Conservation (phyloP, 1,140 invertebrate species). For the Cotesia typhae region DNA sequence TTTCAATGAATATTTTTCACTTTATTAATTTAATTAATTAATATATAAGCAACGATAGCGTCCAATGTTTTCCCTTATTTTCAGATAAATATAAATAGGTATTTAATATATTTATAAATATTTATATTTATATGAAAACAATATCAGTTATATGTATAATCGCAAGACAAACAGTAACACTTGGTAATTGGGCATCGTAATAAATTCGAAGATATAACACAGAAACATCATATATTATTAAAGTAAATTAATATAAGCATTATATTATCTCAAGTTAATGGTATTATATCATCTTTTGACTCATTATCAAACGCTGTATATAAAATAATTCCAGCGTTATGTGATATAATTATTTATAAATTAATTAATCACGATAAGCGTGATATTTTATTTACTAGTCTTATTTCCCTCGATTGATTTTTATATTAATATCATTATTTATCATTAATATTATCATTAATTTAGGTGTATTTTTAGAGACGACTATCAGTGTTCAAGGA, state of each 20-base stretch:
- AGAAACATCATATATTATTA: conserved; percentile 48
- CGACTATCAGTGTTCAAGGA: conserved; percentile 46
- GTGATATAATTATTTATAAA: not conserved
- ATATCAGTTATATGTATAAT: conserved; percentile 25
- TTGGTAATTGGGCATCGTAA: conserved; percentile 30
- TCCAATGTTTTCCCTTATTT: conserved; percentile 13
- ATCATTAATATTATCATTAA: not conserved
- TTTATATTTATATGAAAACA: conserved; percentile 30
- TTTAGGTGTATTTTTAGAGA: not conserved
- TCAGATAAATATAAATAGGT: not conserved
- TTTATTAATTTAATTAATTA: not conserved
- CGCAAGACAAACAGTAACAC: conserved; percentile 32
- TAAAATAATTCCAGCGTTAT: conserved; percentile 20
- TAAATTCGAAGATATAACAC: conserved; percentile 52
- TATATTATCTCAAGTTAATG: conserved; percentile 41
- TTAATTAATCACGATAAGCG: conserved; percentile 30
- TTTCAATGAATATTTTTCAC: conserved; percentile 5
- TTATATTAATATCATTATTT: not conserved
- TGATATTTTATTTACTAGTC: conserved; percentile 25
- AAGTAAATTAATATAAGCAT: conserved; percentile 53
- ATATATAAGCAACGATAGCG: conserved; percentile 12
- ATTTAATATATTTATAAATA: conserved; percentile 12
- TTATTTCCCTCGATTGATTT: conserved; percentile 37
- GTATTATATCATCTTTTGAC: conserved; percentile 23
- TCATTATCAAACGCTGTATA: conserved; percentile 19